These are phyloP conservation scores for Coccyzus lansbergi DNA, from an alignment of 2,797 vertebrate genomes.

Conservation along the genomic window DNA sequence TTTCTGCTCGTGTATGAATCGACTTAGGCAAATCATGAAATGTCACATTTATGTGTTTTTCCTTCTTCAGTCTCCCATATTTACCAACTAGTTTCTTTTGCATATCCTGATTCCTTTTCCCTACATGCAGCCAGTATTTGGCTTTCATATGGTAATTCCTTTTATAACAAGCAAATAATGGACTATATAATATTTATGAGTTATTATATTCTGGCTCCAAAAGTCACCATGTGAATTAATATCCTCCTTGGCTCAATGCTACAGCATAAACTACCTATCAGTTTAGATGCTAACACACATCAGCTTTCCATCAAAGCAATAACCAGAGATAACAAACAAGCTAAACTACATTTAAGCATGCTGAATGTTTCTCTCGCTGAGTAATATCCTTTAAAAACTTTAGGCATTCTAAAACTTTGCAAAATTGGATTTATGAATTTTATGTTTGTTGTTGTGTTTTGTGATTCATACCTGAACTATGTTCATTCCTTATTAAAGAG, in stretches of 20 bases:
- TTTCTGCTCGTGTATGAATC: neutral
- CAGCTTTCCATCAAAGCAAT: neutral
- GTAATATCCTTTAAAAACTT: neutral
- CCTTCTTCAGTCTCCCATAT: neutral
- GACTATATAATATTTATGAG: slow-evolving; percentile 52
- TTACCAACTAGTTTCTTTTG: neutral
- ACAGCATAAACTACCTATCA: neutral
- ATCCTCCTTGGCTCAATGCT: neutral
- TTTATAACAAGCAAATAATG: slow-evolving; percentile 32
- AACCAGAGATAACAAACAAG: neutral
- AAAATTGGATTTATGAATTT: neutral
- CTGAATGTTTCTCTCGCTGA: neutral
- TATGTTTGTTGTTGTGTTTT: neutral
- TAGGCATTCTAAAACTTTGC: neutral
- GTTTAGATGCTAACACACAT: neutral
- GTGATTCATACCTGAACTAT: neutral
- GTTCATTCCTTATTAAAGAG: neutral
- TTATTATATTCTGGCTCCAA: neutral
- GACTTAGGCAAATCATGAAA: neutral
- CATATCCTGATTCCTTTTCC: neutral
- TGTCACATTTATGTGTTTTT: neutral
- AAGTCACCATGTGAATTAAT: slow-evolving; percentile 43
- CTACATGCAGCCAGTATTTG: neutral
- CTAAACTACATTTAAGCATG: neutral
- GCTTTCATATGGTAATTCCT: slow-evolving; percentile 19